phyloP scores from a whole-genome alignment of 35 echinoderm and acorn worm species.

The Chiridota heheva region DNA sequence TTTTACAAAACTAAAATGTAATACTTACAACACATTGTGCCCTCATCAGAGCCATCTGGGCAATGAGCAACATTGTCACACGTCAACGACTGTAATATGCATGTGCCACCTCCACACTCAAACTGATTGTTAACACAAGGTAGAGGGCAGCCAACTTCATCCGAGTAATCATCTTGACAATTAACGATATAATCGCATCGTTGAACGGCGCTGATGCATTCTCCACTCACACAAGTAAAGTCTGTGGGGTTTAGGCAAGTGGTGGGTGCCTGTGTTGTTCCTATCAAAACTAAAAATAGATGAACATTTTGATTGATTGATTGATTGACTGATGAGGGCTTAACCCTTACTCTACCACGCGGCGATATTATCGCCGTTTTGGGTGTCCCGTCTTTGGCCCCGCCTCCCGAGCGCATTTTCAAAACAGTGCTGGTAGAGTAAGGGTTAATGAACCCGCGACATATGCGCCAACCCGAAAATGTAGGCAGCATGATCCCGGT shows the following conservation, averaged over 20 bases:
- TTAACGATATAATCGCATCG: constrained; percentile 23
- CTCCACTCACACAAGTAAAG: constrained; percentile 17
- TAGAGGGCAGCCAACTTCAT: constrained; percentile 26
- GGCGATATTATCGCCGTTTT: too few species aligned
- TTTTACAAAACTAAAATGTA: too few species aligned
- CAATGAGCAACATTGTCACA: constrained; percentile 39
- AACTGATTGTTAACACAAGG: constrained; percentile 18
- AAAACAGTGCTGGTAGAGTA: too few species aligned
- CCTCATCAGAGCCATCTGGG: constrained; percentile 12
- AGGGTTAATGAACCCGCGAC: too few species aligned
- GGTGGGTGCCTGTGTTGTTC: not conserved
- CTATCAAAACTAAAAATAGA: not conserved
- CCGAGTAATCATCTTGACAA: constrained; percentile 29
- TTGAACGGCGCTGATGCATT: constrained; percentile 28
- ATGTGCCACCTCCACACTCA: constrained; percentile 18
- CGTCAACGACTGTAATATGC: constrained; percentile 15
- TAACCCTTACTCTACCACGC: too few species aligned
- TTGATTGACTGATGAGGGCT: too few species aligned
- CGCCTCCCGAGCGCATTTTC: too few species aligned
- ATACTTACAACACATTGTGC: constrained; percentile 16
- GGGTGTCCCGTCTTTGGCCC: too few species aligned
- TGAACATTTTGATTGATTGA: too few species aligned
- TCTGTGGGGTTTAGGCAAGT: not conserved
- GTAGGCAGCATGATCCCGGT: too few species aligned
- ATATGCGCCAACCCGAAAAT: too few species aligned